Percentiles rank a stretch among this genome's conserved stretches.
Evolutionary conservation across 2,113 vertebrate species (phyloP).

Genomic region (Pao palembangensis): DNA sequence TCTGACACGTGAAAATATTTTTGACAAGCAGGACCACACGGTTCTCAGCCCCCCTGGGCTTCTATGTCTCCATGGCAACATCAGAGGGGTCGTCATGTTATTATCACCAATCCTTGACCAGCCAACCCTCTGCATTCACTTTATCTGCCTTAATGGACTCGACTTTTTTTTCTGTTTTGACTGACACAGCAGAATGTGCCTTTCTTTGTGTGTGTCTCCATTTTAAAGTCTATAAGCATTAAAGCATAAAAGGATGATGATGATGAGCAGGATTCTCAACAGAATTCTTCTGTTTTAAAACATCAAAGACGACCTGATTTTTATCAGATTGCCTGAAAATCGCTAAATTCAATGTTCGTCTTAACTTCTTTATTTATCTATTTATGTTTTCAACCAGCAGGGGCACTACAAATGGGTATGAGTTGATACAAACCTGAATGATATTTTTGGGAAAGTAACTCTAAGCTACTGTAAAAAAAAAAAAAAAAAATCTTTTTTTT

Average conservation of each 20-base stretch:
- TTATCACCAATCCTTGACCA: slow-evolving; percentile 54
- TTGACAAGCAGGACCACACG: slow-evolving; percentile 58
- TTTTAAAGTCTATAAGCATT: slow-evolving; percentile 4
- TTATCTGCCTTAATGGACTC: slow-evolving; percentile 57
- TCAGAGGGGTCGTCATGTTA: slow-evolving; percentile 46
- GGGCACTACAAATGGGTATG: too few species aligned
- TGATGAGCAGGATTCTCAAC: not conserved
- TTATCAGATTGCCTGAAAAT: too few species aligned
- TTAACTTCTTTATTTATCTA: too few species aligned
- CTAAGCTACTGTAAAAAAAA: too few species aligned
- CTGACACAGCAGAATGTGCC: slow-evolving; percentile 21
- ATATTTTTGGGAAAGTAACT: too few species aligned
- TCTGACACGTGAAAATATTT: slow-evolving; percentile 47
- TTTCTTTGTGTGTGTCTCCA: slow-evolving; percentile 10
- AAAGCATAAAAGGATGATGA: not conserved
- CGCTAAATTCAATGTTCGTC: too few species aligned
- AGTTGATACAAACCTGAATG: too few species aligned
- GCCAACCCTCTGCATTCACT: slow-evolving; percentile 49
- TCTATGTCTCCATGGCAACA: slow-evolving; percentile 52
- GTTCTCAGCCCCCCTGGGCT: slow-evolving; percentile 28
- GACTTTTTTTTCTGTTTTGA: slow-evolving; percentile 30
- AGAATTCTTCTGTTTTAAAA: too few species aligned
- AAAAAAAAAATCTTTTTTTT: too few species aligned
- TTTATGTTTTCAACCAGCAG: too few species aligned
- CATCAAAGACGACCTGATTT: too few species aligned